phyloP scores from a whole-genome alignment of 2,888 invertebrate species.

The Zeuzera pyrina region DNA sequence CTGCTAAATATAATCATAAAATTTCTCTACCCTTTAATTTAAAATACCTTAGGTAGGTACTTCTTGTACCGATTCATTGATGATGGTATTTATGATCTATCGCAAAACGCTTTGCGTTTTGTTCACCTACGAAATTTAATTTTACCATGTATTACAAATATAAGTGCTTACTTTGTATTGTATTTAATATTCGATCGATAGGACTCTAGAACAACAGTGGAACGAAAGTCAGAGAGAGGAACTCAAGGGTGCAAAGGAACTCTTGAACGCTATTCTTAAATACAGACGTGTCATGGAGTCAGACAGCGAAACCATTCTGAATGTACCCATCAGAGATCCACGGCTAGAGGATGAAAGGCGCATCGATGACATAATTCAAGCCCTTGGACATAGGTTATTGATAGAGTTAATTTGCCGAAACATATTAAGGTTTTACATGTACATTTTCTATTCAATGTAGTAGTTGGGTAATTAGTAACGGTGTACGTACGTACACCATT shows the following conservation, averaged over 20 bases:
- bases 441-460: too few relatives aligned
- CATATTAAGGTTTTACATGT: too few relatives aligned
- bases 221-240: conserved; percentile 29
- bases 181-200: too few relatives aligned
- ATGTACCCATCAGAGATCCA: conserved; percentile 37
- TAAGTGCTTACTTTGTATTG: background rate
- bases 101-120: too few relatives aligned
- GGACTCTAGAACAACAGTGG: conserved; percentile 56
- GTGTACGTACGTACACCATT: too few relatives aligned
- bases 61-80: too few relatives aligned
- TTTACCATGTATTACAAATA: background rate
- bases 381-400: conserved; percentile 42
- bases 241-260: conserved; percentile 45
- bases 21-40: too few relatives aligned
- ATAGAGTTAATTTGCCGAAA: background rate
- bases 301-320: conserved; percentile 34
- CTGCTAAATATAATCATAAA: too few relatives aligned
- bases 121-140: too few relatives aligned
- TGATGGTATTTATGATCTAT: too few relatives aligned
- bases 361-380: conserved; percentile 40
- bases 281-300: conserved; percentile 42
- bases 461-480: too few relatives aligned
- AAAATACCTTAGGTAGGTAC: too few relatives aligned
- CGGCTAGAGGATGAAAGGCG: conserved; percentile 34
- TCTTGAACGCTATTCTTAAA: conserved; percentile 40